Percentiles rank a stretch among this genome's conserved stretches.
Evolutionary conservation across 2,888 invertebrate genomes (phyloP).

Genomic region (Heliconius ismenius): DNA sequence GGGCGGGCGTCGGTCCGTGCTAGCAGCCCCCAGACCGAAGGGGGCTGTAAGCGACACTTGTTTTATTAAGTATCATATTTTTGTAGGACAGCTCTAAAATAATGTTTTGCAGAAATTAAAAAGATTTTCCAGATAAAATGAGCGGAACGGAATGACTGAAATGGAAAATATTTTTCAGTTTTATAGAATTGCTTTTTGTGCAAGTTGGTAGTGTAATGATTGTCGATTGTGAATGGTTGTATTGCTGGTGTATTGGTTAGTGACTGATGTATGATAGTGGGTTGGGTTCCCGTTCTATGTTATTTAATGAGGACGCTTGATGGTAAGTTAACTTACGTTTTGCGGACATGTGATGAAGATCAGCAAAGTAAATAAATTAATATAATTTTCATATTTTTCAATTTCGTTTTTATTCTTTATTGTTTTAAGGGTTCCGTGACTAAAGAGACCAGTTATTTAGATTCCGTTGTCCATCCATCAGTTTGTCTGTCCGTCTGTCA

Average conservation of each 20-base stretch:
- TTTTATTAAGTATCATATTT: constrained; percentile 30
- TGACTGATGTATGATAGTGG: background rate
- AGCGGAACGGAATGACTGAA: background rate
- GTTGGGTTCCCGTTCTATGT: too few relatives aligned
- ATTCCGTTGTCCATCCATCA: too few relatives aligned
- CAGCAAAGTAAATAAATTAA: too few relatives aligned
- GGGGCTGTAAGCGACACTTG: constrained; percentile 33
- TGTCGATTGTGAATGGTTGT: background rate
- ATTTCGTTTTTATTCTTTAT: too few relatives aligned
- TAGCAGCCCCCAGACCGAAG: constrained; percentile 2
- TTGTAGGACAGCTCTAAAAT: constrained; percentile 22
- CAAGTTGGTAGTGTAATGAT: background rate
- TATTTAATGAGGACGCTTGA: too few relatives aligned
- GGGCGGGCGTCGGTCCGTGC: constrained; percentile 39
- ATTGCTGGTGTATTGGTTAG: background rate
- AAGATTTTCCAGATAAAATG: constrained; percentile 15
- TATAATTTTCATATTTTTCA: too few relatives aligned
- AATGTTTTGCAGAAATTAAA: constrained; percentile 26
- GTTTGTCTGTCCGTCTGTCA: too few relatives aligned
- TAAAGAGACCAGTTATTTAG: too few relatives aligned
- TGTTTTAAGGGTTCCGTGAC: too few relatives aligned
- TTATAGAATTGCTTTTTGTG: background rate
- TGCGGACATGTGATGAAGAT: too few relatives aligned
- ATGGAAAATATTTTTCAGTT: background rate
- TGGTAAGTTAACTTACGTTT: too few relatives aligned